A percentile compares a stretch with the other conserved stretches of the same genome.
These are phyloP conservation scores for Volucella inflata DNA, from an alignment of 2,888 invertebrate genomes.

Conservation along the genomic window DNA sequence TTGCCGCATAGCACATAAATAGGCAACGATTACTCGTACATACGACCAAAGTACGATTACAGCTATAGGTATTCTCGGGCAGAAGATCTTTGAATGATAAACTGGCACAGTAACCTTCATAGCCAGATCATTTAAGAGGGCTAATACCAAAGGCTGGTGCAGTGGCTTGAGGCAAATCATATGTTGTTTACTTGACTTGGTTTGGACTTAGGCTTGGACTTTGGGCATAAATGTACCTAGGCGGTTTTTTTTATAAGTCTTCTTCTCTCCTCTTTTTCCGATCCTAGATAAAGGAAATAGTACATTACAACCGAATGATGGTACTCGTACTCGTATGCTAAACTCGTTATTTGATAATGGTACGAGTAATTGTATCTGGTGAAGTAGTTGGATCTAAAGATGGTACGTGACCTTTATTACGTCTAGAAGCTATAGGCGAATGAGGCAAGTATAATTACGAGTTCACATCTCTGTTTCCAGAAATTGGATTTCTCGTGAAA, in stretches of 20 bases:
- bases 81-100: conserved; percentile 59
- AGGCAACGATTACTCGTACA: conserved; percentile 38
- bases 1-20: conserved; percentile 12
- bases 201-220: no score
- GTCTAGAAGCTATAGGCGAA: conserved; percentile 14
- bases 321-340: not conserved
- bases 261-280: conserved; percentile 8
- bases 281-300: conserved; percentile 4
- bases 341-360: not conserved
- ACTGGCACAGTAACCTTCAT: conserved; percentile 74
- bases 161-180: conserved; percentile 15
- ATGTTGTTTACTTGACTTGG: conserved; percentile 18
- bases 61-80: conserved; percentile 16
- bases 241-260: not conserved
- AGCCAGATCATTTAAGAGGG: conserved; percentile 50
- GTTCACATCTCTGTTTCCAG: conserved; percentile 21
- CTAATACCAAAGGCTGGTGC: conserved; percentile 48
- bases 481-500: conserved; percentile 23
- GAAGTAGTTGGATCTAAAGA: conserved; percentile 55
- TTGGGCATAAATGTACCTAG: not conserved
- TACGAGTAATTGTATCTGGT: conserved; percentile 3
- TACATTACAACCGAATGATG: not conserved
- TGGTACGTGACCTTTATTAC: conserved; percentile 65
- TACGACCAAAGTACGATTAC: no score
- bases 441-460: conserved; percentile 22